Conservation (phyloP, 2,113 vertebrate species). For the Lampris incognitus region DNA sequence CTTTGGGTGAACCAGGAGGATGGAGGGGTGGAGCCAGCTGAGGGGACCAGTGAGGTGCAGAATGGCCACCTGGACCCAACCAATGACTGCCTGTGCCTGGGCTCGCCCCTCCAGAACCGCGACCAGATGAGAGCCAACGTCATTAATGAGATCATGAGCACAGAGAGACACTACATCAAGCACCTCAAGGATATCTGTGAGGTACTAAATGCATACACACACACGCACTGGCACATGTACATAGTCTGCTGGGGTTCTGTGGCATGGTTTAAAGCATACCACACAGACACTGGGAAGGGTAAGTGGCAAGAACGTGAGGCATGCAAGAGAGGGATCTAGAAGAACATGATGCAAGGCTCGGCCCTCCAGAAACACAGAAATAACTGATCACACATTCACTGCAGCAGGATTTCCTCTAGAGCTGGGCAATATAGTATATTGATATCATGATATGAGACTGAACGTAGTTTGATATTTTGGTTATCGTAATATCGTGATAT, state of each 20-base stretch:
- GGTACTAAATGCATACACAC: constrained; percentile 78
- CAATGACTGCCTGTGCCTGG: constrained; percentile 95
- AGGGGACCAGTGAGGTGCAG: constrained; percentile 95
- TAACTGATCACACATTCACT: constrained; percentile 30
- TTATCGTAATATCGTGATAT: too few species aligned
- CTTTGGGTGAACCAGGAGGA: constrained; percentile 99
- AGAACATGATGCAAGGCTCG: too few species aligned
- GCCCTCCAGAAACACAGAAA: too few species aligned
- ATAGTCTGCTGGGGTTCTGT: background rate
- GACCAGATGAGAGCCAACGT: constrained; percentile 99
- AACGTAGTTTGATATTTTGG: too few species aligned
- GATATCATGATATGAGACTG: too few species aligned
- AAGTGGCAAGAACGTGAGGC: background rate
- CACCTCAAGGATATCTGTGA: constrained; percentile 99
- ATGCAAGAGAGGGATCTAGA: background rate
- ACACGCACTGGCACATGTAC: constrained; percentile 16
- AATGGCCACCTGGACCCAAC: constrained; percentile 96
- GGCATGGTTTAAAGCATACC: background rate
- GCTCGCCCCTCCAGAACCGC: constrained; percentile 94
- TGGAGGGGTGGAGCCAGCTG: constrained; percentile 85
- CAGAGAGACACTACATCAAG: constrained; percentile 99
- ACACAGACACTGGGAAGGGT: background rate
- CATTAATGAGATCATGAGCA: constrained; percentile 99
- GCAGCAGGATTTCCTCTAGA: constrained; percentile 19
- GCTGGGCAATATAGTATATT: too few species aligned